Conservation (phyloP, 2,888 invertebrate species). For the Maniola hyperantus region DNA sequence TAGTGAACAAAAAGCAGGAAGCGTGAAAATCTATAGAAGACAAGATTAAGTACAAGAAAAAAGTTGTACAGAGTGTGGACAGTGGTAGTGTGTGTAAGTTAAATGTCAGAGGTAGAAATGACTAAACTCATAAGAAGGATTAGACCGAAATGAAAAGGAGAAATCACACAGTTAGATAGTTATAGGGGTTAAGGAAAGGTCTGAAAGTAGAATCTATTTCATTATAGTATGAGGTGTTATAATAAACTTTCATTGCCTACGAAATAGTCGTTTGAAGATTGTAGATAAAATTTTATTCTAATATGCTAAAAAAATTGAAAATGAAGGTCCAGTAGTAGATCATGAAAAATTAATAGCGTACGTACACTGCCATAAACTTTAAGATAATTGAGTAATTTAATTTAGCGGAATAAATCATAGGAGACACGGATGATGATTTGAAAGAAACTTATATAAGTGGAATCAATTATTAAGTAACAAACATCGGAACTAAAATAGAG, state of each 20-base stretch:
- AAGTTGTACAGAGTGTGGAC: slow-evolving; percentile 77
- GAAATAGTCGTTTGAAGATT: slow-evolving; percentile 62
- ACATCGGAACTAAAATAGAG: slow-evolving; percentile 3
- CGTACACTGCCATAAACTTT: slow-evolving; percentile 1
- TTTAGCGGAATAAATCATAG: slow-evolving; percentile 11
- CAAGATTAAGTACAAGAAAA: slow-evolving; percentile 66
- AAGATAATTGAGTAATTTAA: slow-evolving; percentile 5
- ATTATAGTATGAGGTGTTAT: slow-evolving; percentile 68
- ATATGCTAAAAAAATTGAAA: slow-evolving; percentile 23
- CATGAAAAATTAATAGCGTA: slow-evolving; percentile 10
- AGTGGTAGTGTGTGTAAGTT: slow-evolving; percentile 76
- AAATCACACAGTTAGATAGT: slow-evolving; percentile 78
- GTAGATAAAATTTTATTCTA: slow-evolving; percentile 46
- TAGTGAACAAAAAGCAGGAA: slow-evolving; percentile 76
- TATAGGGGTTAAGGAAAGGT: slow-evolving; percentile 76
- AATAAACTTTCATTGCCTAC: slow-evolving; percentile 71
- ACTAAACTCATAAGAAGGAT: slow-evolving; percentile 59
- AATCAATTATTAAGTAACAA: not conserved
- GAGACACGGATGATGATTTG: not conserved
- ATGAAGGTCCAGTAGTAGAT: slow-evolving; percentile 15
- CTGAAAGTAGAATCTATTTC: slow-evolving; percentile 77
- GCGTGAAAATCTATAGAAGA: slow-evolving; percentile 69
- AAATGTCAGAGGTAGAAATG: slow-evolving; percentile 70
- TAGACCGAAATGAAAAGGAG: slow-evolving; percentile 72
- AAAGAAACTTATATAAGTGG: slow-evolving; percentile 2